These are phyloP conservation scores for Enteromius afrohamiltoni DNA, from an alignment of 2,797 vertebrate species.

Conservation along the genomic window DNA sequence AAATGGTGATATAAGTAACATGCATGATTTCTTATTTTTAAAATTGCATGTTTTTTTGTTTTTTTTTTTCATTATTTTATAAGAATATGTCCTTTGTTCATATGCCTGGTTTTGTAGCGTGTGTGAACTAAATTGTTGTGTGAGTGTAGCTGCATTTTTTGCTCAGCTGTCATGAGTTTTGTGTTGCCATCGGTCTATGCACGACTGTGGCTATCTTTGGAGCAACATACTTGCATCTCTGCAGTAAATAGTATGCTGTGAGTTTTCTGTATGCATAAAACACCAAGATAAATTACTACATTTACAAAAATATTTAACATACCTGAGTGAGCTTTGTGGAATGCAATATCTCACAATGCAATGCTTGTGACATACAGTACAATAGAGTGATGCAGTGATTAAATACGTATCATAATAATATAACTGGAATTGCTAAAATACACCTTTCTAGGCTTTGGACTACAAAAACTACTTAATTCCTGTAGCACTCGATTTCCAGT, in stretches of 20 bases:
- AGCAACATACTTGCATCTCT: not conserved
- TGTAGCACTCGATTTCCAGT: not conserved
- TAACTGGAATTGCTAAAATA: not conserved
- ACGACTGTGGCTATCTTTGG: not conserved
- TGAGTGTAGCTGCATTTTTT: not conserved
- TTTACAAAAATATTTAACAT: not conserved
- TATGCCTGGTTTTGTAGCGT: constrained; percentile 22
- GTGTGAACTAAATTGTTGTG: constrained; percentile 28
- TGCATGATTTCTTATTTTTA: constrained; percentile 37
- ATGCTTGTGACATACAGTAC: not conserved
- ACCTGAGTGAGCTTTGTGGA: not conserved
- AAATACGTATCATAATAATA: not conserved
- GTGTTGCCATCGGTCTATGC: not conserved
- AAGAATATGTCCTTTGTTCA: constrained; percentile 20
- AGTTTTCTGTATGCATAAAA: not conserved
- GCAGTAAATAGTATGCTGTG: not conserved
- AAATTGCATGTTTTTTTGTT: constrained; percentile 33
- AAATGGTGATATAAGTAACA: constrained; percentile 24
- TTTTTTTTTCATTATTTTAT: constrained; percentile 56
- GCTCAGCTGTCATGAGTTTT: constrained; percentile 9
- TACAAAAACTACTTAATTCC: not conserved
- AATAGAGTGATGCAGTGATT: not conserved
- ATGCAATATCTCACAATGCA: not conserved
- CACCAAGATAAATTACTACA: not conserved
- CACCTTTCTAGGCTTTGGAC: not conserved